Evolutionary conservation across 1,140 invertebrate species (phyloP), one percentile per base, ranked within the genome.

Genomic region (Gonatopus flavifemur): DNA sequence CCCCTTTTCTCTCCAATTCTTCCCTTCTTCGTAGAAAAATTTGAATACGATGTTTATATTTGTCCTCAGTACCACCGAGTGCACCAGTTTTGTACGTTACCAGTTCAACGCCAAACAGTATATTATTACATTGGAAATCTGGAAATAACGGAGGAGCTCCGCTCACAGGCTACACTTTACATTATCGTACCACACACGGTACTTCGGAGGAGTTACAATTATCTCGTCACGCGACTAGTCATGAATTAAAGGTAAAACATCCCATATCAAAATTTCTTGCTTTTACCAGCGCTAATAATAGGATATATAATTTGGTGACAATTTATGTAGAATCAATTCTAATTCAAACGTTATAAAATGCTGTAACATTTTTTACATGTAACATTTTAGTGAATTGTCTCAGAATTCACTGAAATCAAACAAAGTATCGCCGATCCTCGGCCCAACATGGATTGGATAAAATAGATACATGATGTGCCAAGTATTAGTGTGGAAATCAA

Each of bases 41-140:
- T 33, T 21, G 10, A 33, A 8, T 28, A n/a, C 8, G 1, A 25
- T 20, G 21, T 47, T 13, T 46, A 6, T 53, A 48, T 52, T 47
- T 44, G 56, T 36, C 67, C 58, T 1, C 57, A 83, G 85, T 88
- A 21, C 85, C 86, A 4, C 88, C 88, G 0, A 76, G 76, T 22
- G 81, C 87, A 2, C 88, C 88, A 0, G 76, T 84, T n/a, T 70
- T 89, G 0, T 87, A 87, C 56, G 85, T 88, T 0, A 86, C 84
- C 7, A 86, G 85, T 54, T 84, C 86, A 2, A 88, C 87, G 0
- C 86, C 85, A 15, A 85, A 80, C 49, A 88, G 86, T 62, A 83
- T 89, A 45, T 65, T 88, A 10, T 77, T 88, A 37, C 85, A 89
- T 57, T 88, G 87, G 86, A 86, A 87, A 73, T 62, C 84, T 10